Base-by-base conservation (phyloP, 2,113 vertebrate species). In the Pipa parva region DNA sequence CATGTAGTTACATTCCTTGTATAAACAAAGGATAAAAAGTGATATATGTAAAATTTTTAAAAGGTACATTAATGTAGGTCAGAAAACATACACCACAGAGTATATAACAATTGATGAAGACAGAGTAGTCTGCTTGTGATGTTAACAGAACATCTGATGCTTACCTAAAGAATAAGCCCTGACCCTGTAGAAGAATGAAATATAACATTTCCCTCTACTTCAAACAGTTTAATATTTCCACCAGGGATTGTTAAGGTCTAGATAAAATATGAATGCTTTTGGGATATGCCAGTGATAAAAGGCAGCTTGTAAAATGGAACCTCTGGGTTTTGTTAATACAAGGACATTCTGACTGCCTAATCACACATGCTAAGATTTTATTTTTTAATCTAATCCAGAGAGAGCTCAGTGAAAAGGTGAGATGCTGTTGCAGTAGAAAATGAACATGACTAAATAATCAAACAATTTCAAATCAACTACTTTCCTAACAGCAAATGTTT, bases 61-160 rank as follows among this genome's bases (percentile, higher is more conserved):
- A n/a, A n/a, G n/a, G n/a, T n/a, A n/a, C n/a, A n/a, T n/a, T n/a
- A n/a, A n/a, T n/a, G n/a, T n/a, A n/a, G n/a, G n/a, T n/a, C n/a
- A n/a, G n/a, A n/a, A n/a, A n/a, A n/a, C n/a, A n/a, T n/a, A n/a
- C n/a, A n/a, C n/a, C n/a, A n/a, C n/a, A n/a, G n/a, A n/a, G n/a
- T n/a, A n/a, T n/a, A n/a, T n/a, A n/a, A n/a, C n/a, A n/a, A n/a
- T n/a, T n/a, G n/a, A n/a, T n/a, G n/a, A n/a, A n/a, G n/a, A n/a
- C 15, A 18, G 31, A 39, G 63, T n/a, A 64, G 33, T 42, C 50
- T 39, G 63, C 26, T 21, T 65, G 37, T 57, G 52, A 57, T 57
- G 52, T 33, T 45, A 27, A 45, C 56, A 65, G 46, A 18, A 65
- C 52, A 57, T 65, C 63, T 65, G 12, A 54, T 31, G 60, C 7